Conservation (phyloP, 2,113 vertebrate species). For the Ctenodactylus gundi region DNA sequence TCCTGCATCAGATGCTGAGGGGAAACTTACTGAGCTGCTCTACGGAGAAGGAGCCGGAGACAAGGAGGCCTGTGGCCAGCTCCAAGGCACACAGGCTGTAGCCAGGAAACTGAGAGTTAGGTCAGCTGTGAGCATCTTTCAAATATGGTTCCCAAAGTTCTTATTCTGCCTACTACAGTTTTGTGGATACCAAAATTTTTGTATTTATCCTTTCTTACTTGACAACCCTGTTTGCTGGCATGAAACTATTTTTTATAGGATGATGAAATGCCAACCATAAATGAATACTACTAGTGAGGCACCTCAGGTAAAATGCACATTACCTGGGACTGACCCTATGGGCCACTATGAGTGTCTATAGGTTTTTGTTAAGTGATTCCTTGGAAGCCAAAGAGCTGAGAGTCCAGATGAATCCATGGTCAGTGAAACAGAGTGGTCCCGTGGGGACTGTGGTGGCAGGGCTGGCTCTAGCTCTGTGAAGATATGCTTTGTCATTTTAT, state of each 20-base stretch:
- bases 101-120: not conserved
- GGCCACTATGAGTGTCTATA: not conserved
- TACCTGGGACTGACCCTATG: not conserved
- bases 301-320: not conserved
- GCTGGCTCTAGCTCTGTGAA: not conserved
- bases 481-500: not conserved
- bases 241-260: not conserved
- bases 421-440: not conserved
- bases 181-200: not conserved
- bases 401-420: not conserved
- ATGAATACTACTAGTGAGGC: not conserved
- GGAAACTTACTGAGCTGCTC: not conserved
- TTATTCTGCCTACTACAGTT: not conserved
- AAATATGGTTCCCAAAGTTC: slow-evolving; percentile 6
- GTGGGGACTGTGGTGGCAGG: no score
- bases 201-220: not conserved
- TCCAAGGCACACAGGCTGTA: not conserved
- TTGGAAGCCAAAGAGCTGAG: not conserved
- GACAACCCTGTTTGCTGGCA: not conserved
- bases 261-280: not conserved
- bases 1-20: not conserved
- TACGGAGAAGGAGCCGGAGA: not conserved
- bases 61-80: not conserved
- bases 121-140: not conserved
- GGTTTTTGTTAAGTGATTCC: not conserved